phyloP scores from a whole-genome alignment of 2,113 vertebrate species.

The Sebastes schlegelii region DNA sequence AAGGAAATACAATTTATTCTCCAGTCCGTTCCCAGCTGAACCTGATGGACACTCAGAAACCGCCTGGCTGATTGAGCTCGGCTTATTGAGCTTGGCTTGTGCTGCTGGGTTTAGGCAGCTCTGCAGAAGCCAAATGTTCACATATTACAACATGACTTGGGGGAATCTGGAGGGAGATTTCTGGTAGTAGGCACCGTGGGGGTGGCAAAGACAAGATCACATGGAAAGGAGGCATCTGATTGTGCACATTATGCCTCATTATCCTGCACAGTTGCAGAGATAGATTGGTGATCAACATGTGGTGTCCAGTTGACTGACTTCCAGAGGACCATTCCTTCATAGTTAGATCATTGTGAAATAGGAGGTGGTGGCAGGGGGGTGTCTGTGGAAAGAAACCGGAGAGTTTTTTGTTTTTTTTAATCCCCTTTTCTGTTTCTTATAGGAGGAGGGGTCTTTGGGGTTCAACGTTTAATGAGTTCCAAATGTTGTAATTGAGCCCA shows the following conservation, averaged over 20 bases:
- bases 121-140: slow-evolving; percentile 49
- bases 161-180: slow-evolving; percentile 40
- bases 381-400: slow-evolving; percentile 84
- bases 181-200: slow-evolving; percentile 13
- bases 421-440: slow-evolving; percentile 77
- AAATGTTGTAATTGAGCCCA: slow-evolving; percentile 84
- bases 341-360: slow-evolving; percentile 85
- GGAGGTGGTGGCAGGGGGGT: slow-evolving; percentile 82
- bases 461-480: slow-evolving; percentile 86
- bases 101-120: slow-evolving; percentile 43
- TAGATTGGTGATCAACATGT: slow-evolving; percentile 82
- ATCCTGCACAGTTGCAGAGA: slow-evolving; percentile 55
- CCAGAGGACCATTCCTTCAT: slow-evolving; percentile 84
- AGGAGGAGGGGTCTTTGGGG: slow-evolving; percentile 74
- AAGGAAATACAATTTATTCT: slow-evolving; percentile 59
- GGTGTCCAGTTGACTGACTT: slow-evolving; percentile 83
- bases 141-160: slow-evolving; percentile 47
- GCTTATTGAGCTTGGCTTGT: slow-evolving; percentile 28
- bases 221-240: slow-evolving; percentile 55
- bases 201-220: slow-evolving; percentile 14
- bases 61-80: slow-evolving; percentile 38
- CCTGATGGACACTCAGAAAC: slow-evolving; percentile 41
- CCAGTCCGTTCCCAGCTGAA: slow-evolving; percentile 40
- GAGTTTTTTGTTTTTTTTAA: slow-evolving; percentile 73
- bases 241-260: slow-evolving; percentile 57